These are phyloP conservation scores for Acrocera orbiculus DNA, from an alignment of 2,888 invertebrate genomes.

Conservation along the genomic window DNA sequence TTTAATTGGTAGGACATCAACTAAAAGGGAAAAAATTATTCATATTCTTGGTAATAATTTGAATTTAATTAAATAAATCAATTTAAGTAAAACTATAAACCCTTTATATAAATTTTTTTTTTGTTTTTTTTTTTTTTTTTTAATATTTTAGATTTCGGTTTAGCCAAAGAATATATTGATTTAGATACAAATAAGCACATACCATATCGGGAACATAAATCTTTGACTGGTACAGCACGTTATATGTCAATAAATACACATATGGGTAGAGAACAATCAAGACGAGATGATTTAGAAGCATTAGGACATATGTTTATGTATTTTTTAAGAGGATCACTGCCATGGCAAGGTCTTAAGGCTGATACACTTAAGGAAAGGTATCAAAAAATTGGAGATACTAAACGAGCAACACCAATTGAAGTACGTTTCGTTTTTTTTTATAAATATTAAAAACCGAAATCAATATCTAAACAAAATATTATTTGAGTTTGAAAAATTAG, in stretches of 20 bases:
- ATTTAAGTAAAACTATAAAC: slow-evolving; percentile 1
- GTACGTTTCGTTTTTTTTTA: slow-evolving; percentile 27
- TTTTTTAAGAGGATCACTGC: slow-evolving; percentile 96
- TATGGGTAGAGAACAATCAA: slow-evolving; percentile 99
- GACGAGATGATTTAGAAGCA: slow-evolving; percentile 98
- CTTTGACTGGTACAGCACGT: slow-evolving; percentile 97
- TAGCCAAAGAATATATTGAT: slow-evolving; percentile 99
- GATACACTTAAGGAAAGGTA: slow-evolving; percentile 98
- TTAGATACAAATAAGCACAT: slow-evolving; percentile 99
- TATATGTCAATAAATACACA: slow-evolving; percentile 99
- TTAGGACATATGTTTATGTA: slow-evolving; percentile 99
- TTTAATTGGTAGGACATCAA: slow-evolving; percentile 93
- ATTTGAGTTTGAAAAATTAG: too few species aligned
- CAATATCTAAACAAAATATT: neutral
- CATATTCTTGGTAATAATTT: slow-evolving; percentile 92
- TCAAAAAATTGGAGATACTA: slow-evolving; percentile 99
- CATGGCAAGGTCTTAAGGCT: slow-evolving; percentile 99
- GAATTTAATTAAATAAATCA: slow-evolving; percentile 5
- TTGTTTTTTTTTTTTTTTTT: slow-evolving; percentile 2
- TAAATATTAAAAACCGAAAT: neutral
- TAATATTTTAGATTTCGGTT: slow-evolving; percentile 91
- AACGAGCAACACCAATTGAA: slow-evolving; percentile 96
- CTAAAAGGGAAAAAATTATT: slow-evolving; percentile 95
- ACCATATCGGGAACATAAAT: slow-evolving; percentile 99
- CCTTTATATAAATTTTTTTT: slow-evolving; percentile 1